A percentile compares a stretch with the other conserved stretches of the same genome.
These are phyloP conservation scores for Magallana ariakensis DNA, from an alignment of 1,140 invertebrate species.

Conservation along the genomic window DNA sequence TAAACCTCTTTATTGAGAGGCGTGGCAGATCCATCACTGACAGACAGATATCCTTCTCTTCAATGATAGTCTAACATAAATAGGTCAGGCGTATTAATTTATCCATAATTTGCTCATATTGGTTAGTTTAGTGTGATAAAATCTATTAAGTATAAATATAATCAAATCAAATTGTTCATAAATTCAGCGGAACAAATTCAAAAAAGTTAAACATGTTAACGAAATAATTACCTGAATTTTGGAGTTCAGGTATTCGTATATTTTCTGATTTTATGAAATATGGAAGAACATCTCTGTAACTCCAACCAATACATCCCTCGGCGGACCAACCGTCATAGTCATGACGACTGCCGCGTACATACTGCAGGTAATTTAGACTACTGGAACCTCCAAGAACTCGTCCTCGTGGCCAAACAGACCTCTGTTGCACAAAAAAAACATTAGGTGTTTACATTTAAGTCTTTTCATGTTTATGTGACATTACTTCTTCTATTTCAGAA, in stretches of 20 bases:
- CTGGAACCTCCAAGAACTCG: conserved; percentile 87
- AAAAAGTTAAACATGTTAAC: too few relatives aligned
- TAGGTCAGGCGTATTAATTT: not conserved
- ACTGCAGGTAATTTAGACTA: conserved; percentile 96
- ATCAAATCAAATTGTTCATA: too few relatives aligned
- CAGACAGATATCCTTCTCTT: not conserved
- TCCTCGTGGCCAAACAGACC: conserved; percentile 59
- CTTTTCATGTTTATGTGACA: too few relatives aligned
- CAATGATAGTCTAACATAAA: not conserved
- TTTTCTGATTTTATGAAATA: conserved; percentile 92
- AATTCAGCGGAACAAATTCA: too few relatives aligned
- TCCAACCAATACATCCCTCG: conserved; percentile 94
- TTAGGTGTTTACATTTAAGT: too few relatives aligned
- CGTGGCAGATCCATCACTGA: not conserved
- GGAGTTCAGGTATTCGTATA: conserved; percentile 52
- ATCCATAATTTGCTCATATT: too few relatives aligned
- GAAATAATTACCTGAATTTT: conserved; percentile 22
- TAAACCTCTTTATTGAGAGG: not conserved
- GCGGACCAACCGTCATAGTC: conserved; percentile 96
- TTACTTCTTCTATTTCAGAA: too few relatives aligned
- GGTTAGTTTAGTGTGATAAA: too few relatives aligned
- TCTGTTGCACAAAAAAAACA: not conserved
- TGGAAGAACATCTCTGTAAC: conserved; percentile 88
- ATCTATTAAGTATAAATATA: not conserved
- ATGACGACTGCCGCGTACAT: conserved; percentile 91